These are phyloP conservation scores for Desoria tigrina DNA, from an alignment of 2,888 invertebrate species.

Conservation along the genomic window DNA sequence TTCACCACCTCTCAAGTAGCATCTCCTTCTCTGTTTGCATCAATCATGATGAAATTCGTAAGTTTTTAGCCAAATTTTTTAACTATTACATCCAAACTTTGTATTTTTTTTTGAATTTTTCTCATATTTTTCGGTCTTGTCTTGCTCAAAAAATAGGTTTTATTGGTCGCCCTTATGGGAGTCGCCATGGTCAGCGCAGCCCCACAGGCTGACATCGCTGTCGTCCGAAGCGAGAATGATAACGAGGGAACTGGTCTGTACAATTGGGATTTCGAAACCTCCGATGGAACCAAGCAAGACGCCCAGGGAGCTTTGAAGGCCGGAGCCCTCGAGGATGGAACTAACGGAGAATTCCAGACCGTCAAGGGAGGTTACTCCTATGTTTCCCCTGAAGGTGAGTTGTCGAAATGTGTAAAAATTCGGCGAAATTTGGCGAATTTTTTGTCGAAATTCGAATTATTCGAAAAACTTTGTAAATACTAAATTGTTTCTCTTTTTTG, in stretches of 20 bases:
- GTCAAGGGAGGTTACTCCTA: conserved; percentile 29
- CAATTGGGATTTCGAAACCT: conserved; percentile 40
- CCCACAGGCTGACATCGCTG: conserved; percentile 26
- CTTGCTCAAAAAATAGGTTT: conserved; percentile 17
- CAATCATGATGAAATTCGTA: conserved; percentile 34
- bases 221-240: conserved; percentile 36
- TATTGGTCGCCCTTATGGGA: conserved; percentile 28
- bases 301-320: conserved; percentile 27
- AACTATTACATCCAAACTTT: neutral
- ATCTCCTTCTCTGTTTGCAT: conserved; percentile 4
- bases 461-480: neutral
- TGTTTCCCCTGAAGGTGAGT: conserved; percentile 31
- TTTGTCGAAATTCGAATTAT: neutral
- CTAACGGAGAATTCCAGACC: conserved; percentile 32
- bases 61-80: conserved; percentile 16
- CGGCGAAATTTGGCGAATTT: too few relatives aligned
- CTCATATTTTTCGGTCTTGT: neutral
- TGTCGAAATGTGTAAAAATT: neutral
- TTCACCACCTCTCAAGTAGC: conserved; percentile 1
- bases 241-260: conserved; percentile 38
- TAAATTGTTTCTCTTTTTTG: neutral
- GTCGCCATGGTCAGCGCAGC: conserved; percentile 20
- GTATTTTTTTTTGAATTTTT: conserved; percentile 8
- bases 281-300: conserved; percentile 35
- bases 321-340: conserved; percentile 34